A percentile compares a stretch with the other conserved stretches of the same genome.
Conservation (phyloP, 2,797 vertebrate species). For the Acrocephalus scirpaceus region DNA sequence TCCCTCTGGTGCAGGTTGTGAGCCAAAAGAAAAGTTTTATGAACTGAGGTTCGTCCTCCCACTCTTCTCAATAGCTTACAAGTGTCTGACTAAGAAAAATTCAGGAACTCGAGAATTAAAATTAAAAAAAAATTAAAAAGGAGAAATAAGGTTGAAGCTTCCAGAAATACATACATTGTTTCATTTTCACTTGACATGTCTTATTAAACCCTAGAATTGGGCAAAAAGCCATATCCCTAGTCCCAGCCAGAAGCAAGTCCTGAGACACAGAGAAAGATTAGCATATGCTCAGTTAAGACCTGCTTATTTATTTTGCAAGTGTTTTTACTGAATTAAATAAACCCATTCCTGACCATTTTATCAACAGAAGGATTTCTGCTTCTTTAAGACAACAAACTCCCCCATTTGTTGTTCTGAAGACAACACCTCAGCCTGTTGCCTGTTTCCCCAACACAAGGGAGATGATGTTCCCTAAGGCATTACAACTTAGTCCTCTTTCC, state of each 20-base stretch:
- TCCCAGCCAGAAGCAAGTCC: neutral
- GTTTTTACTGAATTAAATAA: neutral
- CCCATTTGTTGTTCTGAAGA: neutral
- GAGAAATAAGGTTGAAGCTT: neutral
- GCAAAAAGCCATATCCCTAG: neutral
- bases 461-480: neutral
- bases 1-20: neutral
- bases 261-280: neutral
- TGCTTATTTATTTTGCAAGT: neutral
- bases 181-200: neutral
- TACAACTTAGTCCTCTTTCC: neutral
- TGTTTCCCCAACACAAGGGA: neutral
- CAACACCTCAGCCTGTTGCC: neutral
- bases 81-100: neutral
- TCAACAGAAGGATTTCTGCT: neutral
- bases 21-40: constrained; percentile 14
- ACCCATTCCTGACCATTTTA: neutral
- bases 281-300: constrained; percentile 11
- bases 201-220: neutral
- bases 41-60: neutral
- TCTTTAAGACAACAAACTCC: neutral
- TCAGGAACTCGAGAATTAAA: neutral
- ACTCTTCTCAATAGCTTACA: neutral
- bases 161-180: neutral
- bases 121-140: neutral